phyloP scores from a whole-genome alignment of 2,888 invertebrate species.

The Serrognathus titanus region DNA sequence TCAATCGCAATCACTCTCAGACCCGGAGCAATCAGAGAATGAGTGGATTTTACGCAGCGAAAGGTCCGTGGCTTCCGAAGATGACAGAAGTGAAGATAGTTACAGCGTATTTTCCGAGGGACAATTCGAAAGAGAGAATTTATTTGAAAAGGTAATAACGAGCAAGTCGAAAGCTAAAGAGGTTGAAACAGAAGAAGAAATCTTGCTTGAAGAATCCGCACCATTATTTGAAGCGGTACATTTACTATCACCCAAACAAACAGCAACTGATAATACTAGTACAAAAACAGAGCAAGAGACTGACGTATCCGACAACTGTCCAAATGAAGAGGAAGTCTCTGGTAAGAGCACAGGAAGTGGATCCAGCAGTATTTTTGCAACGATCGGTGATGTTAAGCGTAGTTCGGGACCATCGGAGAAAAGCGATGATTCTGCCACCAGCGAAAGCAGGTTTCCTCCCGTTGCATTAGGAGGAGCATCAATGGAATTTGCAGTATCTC shows the following conservation, averaged over 20 bases:
- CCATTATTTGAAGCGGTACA: slow-evolving; percentile 32
- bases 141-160: slow-evolving; percentile 62
- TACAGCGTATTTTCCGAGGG: slow-evolving; percentile 64
- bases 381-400: slow-evolving; percentile 71
- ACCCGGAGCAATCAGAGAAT: slow-evolving; percentile 73
- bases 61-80: slow-evolving; percentile 69
- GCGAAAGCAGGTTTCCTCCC: slow-evolving; percentile 52
- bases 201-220: slow-evolving; percentile 15
- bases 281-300: slow-evolving; percentile 36
- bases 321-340: slow-evolving; percentile 58
- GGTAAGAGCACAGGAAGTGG: slow-evolving; percentile 62
- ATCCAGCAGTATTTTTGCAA: slow-evolving; percentile 65
- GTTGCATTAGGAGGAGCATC: slow-evolving; percentile 62
- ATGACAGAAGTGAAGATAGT: slow-evolving; percentile 56
- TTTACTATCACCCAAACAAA: slow-evolving; percentile 40
- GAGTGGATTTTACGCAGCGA: slow-evolving; percentile 66
- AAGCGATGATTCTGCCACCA: slow-evolving; percentile 55
- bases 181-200: slow-evolving; percentile 26
- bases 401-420: slow-evolving; percentile 60
- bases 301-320: slow-evolving; percentile 52
- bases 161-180: slow-evolving; percentile 31
- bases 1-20: slow-evolving; percentile 64
- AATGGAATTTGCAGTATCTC: slow-evolving; percentile 80
- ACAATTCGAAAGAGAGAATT: slow-evolving; percentile 56
- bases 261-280: slow-evolving; percentile 35